Evolutionary conservation across 1,140 invertebrate genomes (phyloP).

Genomic region (Cydia splendana): DNA sequence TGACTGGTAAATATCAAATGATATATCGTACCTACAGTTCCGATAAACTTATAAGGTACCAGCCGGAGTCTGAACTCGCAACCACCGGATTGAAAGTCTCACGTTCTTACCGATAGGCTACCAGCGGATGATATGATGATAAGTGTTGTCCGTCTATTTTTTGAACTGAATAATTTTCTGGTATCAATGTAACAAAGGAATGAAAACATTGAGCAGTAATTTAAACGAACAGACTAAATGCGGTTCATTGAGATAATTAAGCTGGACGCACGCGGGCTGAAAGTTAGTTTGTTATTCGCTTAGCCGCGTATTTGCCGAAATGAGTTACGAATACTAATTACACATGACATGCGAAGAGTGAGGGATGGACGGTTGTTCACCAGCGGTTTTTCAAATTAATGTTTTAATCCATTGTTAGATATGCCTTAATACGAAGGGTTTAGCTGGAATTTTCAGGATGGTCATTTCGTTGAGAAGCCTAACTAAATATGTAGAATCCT

Average conservation of each 20-base stretch:
- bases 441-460: neutral
- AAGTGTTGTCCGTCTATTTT: no score
- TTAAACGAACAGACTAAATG: conserved; percentile 26
- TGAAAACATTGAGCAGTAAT: conserved; percentile 23
- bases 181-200: neutral
- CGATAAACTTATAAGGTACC: no score
- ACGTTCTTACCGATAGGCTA: no score
- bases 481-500: no score
- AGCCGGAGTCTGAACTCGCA: no score
- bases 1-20: no score
- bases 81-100: no score
- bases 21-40: no score
- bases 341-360: conserved; percentile 22
- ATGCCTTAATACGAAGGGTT: neutral
- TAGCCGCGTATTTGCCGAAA: conserved; percentile 31
- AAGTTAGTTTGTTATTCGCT: conserved; percentile 33
- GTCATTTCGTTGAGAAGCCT: neutral
- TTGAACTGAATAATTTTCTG: no score
- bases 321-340: conserved; percentile 32
- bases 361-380: conserved; percentile 21
- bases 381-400: conserved; percentile 17
- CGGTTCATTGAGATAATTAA: conserved; percentile 31
- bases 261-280: conserved; percentile 27
- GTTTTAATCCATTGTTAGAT: conserved; percentile 12
- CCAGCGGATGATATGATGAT: no score